These are phyloP conservation scores for Ecdyonurus torrentis DNA, from an alignment of 2,888 invertebrate genomes.

Conservation along the genomic window DNA sequence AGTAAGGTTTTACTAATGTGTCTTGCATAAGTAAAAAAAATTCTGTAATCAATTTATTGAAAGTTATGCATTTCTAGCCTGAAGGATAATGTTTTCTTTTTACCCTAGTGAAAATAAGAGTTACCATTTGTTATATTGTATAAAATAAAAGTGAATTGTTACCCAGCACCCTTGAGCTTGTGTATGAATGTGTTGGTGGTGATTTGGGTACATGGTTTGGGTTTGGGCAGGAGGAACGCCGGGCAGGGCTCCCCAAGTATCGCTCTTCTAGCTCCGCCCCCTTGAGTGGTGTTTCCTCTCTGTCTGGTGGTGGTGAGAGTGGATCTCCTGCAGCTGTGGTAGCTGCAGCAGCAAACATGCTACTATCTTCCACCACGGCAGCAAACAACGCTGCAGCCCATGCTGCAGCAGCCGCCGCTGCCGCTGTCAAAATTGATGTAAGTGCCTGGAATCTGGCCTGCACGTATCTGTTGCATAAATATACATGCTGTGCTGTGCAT, in stretches of 20 bases:
- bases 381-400: constrained; percentile 30
- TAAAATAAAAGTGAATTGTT: too few species aligned
- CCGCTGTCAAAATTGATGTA: constrained; percentile 18
- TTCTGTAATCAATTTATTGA: too few species aligned
- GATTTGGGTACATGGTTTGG: constrained; percentile 2
- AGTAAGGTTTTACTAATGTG: too few species aligned
- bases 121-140: too few species aligned
- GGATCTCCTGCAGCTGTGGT: background rate
- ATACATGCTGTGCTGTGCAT: too few species aligned
- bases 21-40: too few species aligned
- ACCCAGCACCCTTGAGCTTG: too few species aligned
- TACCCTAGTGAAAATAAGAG: too few species aligned
- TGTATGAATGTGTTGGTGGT: background rate
- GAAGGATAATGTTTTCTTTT: too few species aligned
- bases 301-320: background rate
- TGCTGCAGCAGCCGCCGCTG: constrained; percentile 28
- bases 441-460: background rate
- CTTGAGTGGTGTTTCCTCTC: constrained; percentile 11
- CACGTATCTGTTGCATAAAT: too few species aligned
- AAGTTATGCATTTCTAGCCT: too few species aligned
- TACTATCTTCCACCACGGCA: constrained; percentile 20
- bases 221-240: constrained; percentile 51
- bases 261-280: constrained; percentile 26
- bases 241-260: constrained; percentile 53
- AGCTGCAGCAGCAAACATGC: constrained; percentile 2